Percentiles rank a stretch among this genome's conserved stretches.
These are phyloP conservation scores for Agrilus cyanescens DNA, from an alignment of 2,888 invertebrate species.

Conservation along the genomic window DNA sequence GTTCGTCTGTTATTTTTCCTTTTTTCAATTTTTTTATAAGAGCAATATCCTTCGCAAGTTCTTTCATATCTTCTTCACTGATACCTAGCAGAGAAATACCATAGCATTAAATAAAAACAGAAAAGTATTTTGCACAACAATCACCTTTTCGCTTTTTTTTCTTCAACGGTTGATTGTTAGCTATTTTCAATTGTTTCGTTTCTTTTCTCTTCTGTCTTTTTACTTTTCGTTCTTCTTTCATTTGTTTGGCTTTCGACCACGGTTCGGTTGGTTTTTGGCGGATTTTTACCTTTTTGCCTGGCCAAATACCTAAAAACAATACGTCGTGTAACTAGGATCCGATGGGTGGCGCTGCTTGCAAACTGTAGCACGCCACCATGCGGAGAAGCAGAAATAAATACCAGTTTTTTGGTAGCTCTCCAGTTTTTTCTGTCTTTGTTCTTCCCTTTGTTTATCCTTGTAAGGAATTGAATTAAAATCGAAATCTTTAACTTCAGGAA, in stretches of 20 bases:
- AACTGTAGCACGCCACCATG: no score
- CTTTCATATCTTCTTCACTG: conserved; percentile 61
- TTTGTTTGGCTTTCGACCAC: conserved; percentile 68
- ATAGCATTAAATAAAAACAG: neutral
- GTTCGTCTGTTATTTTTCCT: conserved; percentile 60
- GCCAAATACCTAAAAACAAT: conserved; percentile 28
- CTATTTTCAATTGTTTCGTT: conserved; percentile 38
- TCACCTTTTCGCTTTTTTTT: conserved; percentile 36
- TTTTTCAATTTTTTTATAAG: conserved; percentile 78
- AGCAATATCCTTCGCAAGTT: conserved; percentile 68
- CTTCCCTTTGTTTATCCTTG: conserved; percentile 67
- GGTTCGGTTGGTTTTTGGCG: conserved; percentile 51
- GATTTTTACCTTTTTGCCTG: conserved; percentile 30
- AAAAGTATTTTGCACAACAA: neutral
- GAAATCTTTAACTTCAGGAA: conserved; percentile 44
- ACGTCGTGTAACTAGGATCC: no score
- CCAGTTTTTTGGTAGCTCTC: conserved; percentile 61
- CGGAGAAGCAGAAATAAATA: conserved; percentile 20
- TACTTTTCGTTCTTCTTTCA: conserved; percentile 52
- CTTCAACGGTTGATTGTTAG: conserved; percentile 31
- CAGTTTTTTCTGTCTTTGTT: conserved; percentile 57
- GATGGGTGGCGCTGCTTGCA: no score
- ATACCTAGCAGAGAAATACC: neutral
- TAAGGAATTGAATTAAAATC: conserved; percentile 69
- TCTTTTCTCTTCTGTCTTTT: conserved; percentile 52